Evolutionary conservation across 2,888 invertebrate species (phyloP), one percentile per base, ranked within the genome.

Genomic region (Monoplex corrugatus): DNA sequence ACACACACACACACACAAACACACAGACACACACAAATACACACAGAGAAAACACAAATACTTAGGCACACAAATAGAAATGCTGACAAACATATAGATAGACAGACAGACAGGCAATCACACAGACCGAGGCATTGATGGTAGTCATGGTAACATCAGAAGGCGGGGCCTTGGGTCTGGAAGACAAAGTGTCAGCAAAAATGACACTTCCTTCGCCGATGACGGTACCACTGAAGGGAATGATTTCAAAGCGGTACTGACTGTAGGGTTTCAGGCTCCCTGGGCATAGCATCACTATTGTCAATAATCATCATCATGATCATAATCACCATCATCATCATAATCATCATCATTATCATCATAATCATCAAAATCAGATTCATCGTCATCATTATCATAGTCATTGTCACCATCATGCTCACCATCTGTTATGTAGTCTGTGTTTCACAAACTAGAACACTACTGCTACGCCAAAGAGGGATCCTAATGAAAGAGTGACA

Each of bases 151-250:
- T 87, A 13, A 94, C 91, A 43, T 91, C 90, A 32, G 88, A 80
- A 0, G 94, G 94, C 0, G 94, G 93, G 0, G 89, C 89, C 0
- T 92, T 90, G 0, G 94, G 94, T 80, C 87, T 91, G 86, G 92
- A 92, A 0, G 93, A 87, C 13, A 90, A 89, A 0, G 94, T 94
- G 32, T 86, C 86, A 2, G 93, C 92, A 19, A 91, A 92, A 1
- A 92, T 91, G n/a, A 92, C 93, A 6, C 92, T 88, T 0, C 92
- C 89, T n/a, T 93, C 92, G 6, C 94, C 94, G 0, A 90, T 91
- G 32, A 90, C 82, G 23, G 92, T 92, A 50, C 92, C 92, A n/a
- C n/a, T 80, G 23, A 40, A n/a, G n/a, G n/a, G n/a, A n/a, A n/a
- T 93, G 45, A 94, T 92, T 50, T 90, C 91, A 86, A 93, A 91